These are phyloP conservation scores for Sternarchorhynchus goeldii DNA, from an alignment of 2,797 vertebrate genomes.

Conservation along the genomic window DNA sequence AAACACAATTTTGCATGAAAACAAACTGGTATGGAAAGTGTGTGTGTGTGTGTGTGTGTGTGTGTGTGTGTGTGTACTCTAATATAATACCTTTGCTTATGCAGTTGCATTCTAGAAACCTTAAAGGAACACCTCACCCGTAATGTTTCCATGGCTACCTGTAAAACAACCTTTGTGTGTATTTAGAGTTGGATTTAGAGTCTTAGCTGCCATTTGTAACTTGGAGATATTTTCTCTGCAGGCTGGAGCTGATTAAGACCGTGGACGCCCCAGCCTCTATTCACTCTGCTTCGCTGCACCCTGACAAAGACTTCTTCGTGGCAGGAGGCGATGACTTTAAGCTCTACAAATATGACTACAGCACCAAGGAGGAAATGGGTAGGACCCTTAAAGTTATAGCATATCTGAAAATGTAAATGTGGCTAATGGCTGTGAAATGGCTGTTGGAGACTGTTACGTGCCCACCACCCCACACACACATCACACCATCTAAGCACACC, in stretches of 20 bases:
- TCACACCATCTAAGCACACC: too few relatives aligned
- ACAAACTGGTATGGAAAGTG: not conserved
- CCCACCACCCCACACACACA: too few relatives aligned
- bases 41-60: too few relatives aligned
- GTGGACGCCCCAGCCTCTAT: constrained; percentile 93
- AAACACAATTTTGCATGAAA: constrained; percentile 1
- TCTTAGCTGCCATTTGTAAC: not conserved
- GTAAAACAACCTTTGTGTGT: too few relatives aligned
- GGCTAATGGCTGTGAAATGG: too few relatives aligned
- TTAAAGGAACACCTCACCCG: not conserved
- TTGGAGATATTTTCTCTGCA: constrained; percentile 55
- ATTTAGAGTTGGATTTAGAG: not conserved
- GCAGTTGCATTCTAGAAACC: not conserved
- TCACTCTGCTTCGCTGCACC: constrained; percentile 95
- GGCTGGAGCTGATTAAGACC: constrained; percentile 91
- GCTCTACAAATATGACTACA: constrained; percentile 97
- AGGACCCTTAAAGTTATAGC: constrained; percentile 40
- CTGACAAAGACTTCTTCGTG: constrained; percentile 95
- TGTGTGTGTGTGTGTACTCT: too few relatives aligned
- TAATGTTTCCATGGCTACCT: not conserved
- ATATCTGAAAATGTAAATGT: too few relatives aligned
- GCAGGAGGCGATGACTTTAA: constrained; percentile 98
- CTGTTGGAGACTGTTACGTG: too few relatives aligned
- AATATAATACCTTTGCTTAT: too few relatives aligned
- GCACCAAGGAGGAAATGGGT: constrained; percentile 94